These are phyloP conservation scores for Ceyx melanurus DNA, from an alignment of 2,113 vertebrate genomes.

Conservation along the genomic window DNA sequence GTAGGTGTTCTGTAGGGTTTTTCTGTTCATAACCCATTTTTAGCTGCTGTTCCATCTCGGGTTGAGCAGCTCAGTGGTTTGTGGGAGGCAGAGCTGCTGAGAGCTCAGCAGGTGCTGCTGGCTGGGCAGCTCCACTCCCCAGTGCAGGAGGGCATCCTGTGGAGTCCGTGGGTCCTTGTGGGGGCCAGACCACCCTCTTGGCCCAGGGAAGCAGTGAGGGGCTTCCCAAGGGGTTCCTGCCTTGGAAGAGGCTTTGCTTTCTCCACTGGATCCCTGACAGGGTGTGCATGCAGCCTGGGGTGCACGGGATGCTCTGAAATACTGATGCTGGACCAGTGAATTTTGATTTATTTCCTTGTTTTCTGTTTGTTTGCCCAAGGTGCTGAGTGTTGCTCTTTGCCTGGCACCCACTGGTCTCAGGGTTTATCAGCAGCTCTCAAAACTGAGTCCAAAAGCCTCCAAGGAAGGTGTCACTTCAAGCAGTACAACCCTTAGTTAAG, in stretches of 20 bases:
- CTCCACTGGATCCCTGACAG: background rate
- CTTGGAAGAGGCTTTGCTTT: background rate
- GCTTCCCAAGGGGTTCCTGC: background rate
- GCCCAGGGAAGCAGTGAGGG: background rate
- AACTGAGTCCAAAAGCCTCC: background rate
- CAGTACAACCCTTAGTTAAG: background rate
- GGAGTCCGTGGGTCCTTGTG: too few relatives aligned
- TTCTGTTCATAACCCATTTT: background rate
- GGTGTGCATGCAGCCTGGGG: too few relatives aligned
- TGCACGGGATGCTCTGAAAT: accelerated
- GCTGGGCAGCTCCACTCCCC: background rate
- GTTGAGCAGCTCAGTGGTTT: too few relatives aligned
- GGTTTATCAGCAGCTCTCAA: background rate
- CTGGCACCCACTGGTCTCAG: accelerated
- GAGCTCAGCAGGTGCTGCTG: background rate
- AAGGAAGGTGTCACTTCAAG: background rate
- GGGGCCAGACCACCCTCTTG: too few relatives aligned
- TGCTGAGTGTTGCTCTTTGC: background rate
- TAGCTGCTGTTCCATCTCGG: too few relatives aligned
- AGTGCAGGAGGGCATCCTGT: background rate
- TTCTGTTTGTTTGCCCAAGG: background rate
- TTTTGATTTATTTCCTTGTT: too few relatives aligned
- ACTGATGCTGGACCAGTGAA: too few relatives aligned
- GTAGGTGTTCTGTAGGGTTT: background rate
- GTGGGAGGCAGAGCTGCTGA: background rate